Evolutionary conservation across 2,888 invertebrate genomes (phyloP).

Genomic region (Parasteatoda lunata): DNA sequence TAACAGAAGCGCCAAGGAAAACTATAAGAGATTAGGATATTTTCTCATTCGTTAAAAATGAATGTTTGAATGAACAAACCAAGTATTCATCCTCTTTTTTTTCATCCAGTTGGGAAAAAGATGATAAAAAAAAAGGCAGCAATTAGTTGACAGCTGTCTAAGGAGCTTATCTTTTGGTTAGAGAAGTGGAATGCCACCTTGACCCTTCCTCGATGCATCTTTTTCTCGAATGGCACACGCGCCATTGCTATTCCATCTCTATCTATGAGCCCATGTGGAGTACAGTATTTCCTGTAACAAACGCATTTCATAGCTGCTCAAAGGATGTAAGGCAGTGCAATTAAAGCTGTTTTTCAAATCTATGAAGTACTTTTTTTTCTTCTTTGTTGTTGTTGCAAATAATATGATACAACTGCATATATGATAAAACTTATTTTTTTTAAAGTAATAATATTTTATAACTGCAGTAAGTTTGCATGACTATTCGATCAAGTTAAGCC

Average conservation of each 20-base stretch:
- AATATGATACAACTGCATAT: too few relatives aligned
- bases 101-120: not conserved
- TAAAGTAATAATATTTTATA: too few relatives aligned
- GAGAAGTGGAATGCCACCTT: conserved; percentile 55
- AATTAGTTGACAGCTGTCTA: conserved; percentile 67
- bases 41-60: conserved; percentile 20
- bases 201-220: conserved; percentile 57
- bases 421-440: too few relatives aligned
- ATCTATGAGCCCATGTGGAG: conserved; percentile 5
- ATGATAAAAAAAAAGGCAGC: conserved; percentile 32
- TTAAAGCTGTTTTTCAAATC: too few relatives aligned
- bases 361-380: too few relatives aligned
- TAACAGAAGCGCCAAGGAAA: not conserved
- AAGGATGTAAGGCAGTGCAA: too few relatives aligned
- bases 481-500: too few relatives aligned
- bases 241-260: conserved; percentile 20
- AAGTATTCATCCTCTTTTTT: not conserved
- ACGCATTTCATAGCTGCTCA: too few relatives aligned
- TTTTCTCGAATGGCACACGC: conserved; percentile 39
- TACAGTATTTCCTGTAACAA: too few relatives aligned
- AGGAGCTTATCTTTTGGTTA: conserved; percentile 12
- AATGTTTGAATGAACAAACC: conserved; percentile 16
- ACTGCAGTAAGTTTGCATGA: too few relatives aligned
- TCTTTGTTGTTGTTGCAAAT: too few relatives aligned
- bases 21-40: conserved; percentile 26